Percentiles rank a stretch among this genome's conserved stretches.
These are phyloP conservation scores for Calypte anna DNA, from an alignment of 2,113 vertebrate species.

Conservation along the genomic window DNA sequence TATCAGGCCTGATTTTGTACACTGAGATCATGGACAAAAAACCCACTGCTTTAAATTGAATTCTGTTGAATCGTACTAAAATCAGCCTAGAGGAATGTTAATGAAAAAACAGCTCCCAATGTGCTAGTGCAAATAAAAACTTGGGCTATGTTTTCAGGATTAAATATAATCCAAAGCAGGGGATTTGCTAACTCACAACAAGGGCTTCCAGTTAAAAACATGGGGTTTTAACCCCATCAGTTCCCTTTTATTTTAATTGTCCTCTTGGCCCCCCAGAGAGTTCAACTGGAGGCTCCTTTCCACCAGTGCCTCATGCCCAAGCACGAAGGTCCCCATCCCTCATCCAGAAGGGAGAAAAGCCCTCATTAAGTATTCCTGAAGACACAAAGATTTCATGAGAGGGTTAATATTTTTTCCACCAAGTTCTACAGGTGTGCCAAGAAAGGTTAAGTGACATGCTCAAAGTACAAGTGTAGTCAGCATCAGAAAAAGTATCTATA, in stretches of 20 bases:
- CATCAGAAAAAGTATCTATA: neutral
- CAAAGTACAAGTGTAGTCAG: neutral
- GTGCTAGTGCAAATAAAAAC: neutral
- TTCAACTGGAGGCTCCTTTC: neutral
- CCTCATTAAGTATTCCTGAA: neutral
- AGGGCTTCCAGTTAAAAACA: neutral
- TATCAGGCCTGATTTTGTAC: neutral
- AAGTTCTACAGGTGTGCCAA: neutral
- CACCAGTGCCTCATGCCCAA: neutral
- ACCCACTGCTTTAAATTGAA: neutral
- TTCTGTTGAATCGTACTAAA: neutral
- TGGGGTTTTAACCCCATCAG: neutral
- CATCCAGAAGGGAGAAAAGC: neutral
- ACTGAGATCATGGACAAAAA: neutral
- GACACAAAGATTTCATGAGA: neutral
- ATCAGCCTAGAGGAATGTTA: neutral
- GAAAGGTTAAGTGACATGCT: neutral
- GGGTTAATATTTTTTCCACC: neutral
- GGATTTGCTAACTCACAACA: neutral
- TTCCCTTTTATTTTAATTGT: neutral
- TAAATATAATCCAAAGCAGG: neutral
- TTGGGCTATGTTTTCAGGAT: neutral
- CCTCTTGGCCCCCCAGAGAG: fast-evolving
- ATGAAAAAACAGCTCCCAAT: neutral
- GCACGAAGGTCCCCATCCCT: neutral